Base-by-base conservation (phyloP, 2,888 invertebrate species). In the Philereme vetulata region DNA sequence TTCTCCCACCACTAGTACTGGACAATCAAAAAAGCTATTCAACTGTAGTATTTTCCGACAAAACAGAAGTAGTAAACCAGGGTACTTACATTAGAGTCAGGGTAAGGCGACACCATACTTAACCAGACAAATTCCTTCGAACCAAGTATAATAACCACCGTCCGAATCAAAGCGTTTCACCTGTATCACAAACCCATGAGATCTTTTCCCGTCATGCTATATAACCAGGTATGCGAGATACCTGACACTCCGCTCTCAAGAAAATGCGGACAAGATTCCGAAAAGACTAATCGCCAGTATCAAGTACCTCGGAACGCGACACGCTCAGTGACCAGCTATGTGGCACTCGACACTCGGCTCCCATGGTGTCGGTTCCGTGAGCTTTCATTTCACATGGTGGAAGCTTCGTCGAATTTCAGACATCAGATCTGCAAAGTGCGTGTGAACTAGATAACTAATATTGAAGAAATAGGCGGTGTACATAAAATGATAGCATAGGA, bases 251-350 rank as follows among this genome's bases (percentile, higher is more conserved):
- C 35, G 33, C 51, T 52, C 47, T 21, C 33, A 53, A 53, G 49
- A 8, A 40, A 11, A 11, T 11, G 33, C 34, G 46, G 34, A 9
- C 33, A 9, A 33, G 21, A 58, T 51, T 60, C 55, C 55, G 51
- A 51, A 50, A 36, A 51, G 50, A n/a, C 40, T 40, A 8, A 46
- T 9, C n/a, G 6, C 34, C 32, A 21, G 11, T 44, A 44, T 35
- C 51, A 35, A 51, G 34, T 44, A 53, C 53, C 55, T 42, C 56
- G 60, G 52, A 48, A 56, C 45, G n/a, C 56, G 56, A 55, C 60
- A 60, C 51, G 60, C 46, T 55, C 10, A 36, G 11, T 60, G 35
- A 42, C 51, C 50, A 54, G 59, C 54, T 59, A 59, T 59, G 56
- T n/a, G 61, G 56, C 36, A 61, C 46, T 10, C 40, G 50, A 54